These are phyloP conservation scores for Dendrophyllia cribrosa DNA, from an alignment of 64 coral and sea anemone species.

Conservation along the genomic window DNA sequence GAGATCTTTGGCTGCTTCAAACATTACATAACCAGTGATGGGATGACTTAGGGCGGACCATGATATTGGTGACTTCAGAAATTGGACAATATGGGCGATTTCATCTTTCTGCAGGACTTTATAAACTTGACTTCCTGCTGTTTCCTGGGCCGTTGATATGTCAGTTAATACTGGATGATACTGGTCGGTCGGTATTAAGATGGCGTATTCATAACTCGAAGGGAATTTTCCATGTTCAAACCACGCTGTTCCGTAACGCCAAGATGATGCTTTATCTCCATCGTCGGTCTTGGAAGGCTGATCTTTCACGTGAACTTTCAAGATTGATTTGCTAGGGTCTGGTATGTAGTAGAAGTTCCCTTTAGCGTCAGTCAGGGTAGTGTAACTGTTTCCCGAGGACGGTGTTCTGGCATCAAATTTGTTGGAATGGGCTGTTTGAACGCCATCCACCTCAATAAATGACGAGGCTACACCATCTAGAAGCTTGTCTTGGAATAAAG, in stretches of 20 bases:
- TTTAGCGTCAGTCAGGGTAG: constrained; percentile 23
- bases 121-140: neutral
- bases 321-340: neutral
- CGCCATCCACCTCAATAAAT: neutral
- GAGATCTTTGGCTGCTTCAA: neutral
- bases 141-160: neutral
- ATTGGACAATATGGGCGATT: neutral
- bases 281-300: neutral
- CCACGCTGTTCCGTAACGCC: constrained; percentile 42
- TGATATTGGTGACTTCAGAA: constrained; percentile 17
- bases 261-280: neutral
- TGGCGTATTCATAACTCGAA: neutral
- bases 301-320: neutral
- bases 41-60: neutral
- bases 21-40: constrained; percentile 17
- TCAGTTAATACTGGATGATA: neutral
- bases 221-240: constrained; percentile 2
- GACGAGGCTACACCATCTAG: neutral
- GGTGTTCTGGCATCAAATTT: neutral
- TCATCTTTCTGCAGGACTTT: neutral
- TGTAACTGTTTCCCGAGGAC: neutral
- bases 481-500: constrained; percentile 83
- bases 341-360: constrained; percentile 64
- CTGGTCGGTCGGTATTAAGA: constrained; percentile 1
- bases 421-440: neutral